Percentiles rank a stretch among this genome's conserved stretches.
phyloP scores from a whole-genome alignment of 2,888 invertebrate species.

The Drosophila ustulata region DNA sequence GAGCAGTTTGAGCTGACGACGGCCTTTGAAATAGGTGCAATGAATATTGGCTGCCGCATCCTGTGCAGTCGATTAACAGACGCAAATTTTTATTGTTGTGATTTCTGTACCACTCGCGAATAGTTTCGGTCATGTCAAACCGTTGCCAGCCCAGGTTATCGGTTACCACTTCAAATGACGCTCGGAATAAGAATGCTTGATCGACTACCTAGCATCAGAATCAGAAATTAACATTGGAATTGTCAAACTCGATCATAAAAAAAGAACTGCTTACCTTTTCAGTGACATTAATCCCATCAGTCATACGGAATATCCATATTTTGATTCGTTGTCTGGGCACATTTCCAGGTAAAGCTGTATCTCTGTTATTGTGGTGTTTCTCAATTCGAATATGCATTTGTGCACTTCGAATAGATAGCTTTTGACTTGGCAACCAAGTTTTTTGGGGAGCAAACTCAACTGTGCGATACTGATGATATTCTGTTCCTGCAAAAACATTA shows the following conservation, averaged over 20 bases:
- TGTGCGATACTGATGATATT: slow-evolving; percentile 93
- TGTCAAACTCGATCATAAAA: neutral
- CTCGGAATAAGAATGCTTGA: slow-evolving; percentile 87
- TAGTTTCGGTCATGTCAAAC: slow-evolving; percentile 92
- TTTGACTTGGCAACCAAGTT: slow-evolving; percentile 85
- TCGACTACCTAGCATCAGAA: slow-evolving; percentile 86
- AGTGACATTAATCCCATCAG: slow-evolving; percentile 70
- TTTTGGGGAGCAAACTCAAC: slow-evolving; percentile 93
- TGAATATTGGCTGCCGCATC: slow-evolving; percentile 91
- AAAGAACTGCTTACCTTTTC: slow-evolving; percentile 68
- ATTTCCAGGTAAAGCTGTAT: slow-evolving; percentile 29
- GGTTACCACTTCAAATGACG: slow-evolving; percentile 87
- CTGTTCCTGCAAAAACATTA: slow-evolving; percentile 87
- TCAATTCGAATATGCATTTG: slow-evolving; percentile 90
- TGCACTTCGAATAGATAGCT: slow-evolving; percentile 91
- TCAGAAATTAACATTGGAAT: neutral
- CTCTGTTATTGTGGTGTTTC: slow-evolving; percentile 37
- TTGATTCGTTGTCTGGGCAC: slow-evolving; percentile 66
- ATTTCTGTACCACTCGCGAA: slow-evolving; percentile 89
- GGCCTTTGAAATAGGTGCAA: slow-evolving; percentile 86
- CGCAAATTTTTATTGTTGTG: slow-evolving; percentile 86
- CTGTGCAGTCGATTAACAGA: slow-evolving; percentile 93
- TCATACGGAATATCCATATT: slow-evolving; percentile 83
- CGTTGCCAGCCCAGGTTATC: slow-evolving; percentile 93
- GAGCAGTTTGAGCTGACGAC: slow-evolving; percentile 19